Conservation (phyloP, 2,888 invertebrate genomes). For the Synergus japonicus region DNA sequence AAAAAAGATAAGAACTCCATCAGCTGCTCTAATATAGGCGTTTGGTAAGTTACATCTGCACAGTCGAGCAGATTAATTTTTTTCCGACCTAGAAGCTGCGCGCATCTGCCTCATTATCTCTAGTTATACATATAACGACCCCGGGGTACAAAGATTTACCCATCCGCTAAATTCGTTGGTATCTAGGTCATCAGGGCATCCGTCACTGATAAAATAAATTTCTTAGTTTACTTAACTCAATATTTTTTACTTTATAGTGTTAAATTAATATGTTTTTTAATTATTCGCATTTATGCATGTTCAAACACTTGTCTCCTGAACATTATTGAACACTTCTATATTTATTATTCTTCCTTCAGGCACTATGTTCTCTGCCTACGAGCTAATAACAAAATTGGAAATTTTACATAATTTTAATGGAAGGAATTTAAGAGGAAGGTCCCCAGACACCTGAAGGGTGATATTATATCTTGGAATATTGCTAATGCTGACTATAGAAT, state of each 20-base stretch:
- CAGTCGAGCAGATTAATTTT: conserved; percentile 8
- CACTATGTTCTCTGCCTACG: not conserved
- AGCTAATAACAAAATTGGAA: not conserved
- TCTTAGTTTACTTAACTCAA: not conserved
- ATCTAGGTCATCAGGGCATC: not conserved
- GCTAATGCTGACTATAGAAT: not conserved
- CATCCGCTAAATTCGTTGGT: not conserved
- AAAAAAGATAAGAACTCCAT: not conserved
- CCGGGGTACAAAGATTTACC: not conserved
- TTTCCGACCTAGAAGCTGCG: conserved; percentile 10
- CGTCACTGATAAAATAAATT: not conserved
- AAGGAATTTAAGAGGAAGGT: not conserved
- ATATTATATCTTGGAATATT: conserved; percentile 3
- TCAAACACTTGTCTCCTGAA: not conserved
- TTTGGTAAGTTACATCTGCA: not conserved
- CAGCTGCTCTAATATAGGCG: not conserved
- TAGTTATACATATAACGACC: not conserved
- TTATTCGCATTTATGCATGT: not conserved
- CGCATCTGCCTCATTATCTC: conserved; percentile 22
- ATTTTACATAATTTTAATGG: conserved; percentile 2
- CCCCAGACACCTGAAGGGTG: not conserved
- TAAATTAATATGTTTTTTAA: no score
- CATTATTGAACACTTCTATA: not conserved
- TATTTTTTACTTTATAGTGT: not conserved
- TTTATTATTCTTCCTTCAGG: not conserved